Percentiles rank a stretch among this genome's conserved stretches.
These are phyloP conservation scores for Patella vulgata DNA, from an alignment of 1,140 invertebrate genomes.

Conservation along the genomic window DNA sequence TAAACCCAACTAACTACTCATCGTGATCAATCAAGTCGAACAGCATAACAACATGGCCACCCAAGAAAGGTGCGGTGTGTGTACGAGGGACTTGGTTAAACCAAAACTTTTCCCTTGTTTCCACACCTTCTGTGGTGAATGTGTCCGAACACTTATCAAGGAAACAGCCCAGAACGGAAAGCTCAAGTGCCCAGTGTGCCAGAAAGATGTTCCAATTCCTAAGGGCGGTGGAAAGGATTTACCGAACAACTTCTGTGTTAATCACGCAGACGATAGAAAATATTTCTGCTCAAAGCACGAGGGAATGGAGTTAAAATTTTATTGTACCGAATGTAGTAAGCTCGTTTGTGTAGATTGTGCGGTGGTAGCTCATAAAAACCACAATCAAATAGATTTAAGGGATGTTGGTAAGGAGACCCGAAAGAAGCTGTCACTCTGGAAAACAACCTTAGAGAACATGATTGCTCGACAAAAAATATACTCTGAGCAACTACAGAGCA, in stretches of 20 bases:
- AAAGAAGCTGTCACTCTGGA: too few relatives aligned
- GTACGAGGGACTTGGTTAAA: conserved; percentile 10
- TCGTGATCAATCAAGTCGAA: too few relatives aligned
- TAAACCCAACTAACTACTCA: too few relatives aligned
- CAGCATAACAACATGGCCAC: too few relatives aligned
- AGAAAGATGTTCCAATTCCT: conserved; percentile 7
- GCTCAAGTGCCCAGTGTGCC: conserved; percentile 18
- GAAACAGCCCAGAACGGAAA: not conserved
- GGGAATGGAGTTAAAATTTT: conserved; percentile 12
- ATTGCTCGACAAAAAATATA: too few relatives aligned
- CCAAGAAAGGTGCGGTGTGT: conserved; percentile 18
- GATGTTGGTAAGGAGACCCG: too few relatives aligned
- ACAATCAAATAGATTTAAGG: too few relatives aligned
- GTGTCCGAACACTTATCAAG: conserved; percentile 4
- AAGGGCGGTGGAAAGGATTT: conserved; percentile 11
- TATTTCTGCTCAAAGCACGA: conserved; percentile 14
- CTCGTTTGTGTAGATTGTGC: conserved; percentile 24
- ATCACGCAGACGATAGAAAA: not conserved
- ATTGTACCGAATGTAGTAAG: conserved; percentile 5
- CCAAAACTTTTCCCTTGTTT: conserved; percentile 20
- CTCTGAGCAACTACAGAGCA: too few relatives aligned
- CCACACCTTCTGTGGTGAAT: conserved; percentile 21
- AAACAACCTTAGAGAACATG: too few relatives aligned
- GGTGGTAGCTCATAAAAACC: conserved; percentile 18
- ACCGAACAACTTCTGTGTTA: conserved; percentile 15